Conservation (phyloP, 2,888 invertebrate species). For the Dyspetes luteomarginatus region DNA sequence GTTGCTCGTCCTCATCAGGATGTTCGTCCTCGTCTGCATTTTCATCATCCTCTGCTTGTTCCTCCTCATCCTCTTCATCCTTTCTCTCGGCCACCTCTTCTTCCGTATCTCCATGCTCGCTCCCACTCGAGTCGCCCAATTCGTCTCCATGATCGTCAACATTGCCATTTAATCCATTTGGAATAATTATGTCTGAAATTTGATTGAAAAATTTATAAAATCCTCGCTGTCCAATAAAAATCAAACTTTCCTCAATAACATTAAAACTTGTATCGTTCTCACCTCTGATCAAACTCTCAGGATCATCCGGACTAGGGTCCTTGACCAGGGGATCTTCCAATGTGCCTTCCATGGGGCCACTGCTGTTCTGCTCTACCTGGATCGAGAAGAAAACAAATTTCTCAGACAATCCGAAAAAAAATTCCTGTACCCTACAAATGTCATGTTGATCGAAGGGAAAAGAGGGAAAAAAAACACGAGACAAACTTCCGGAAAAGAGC, state of each 20-base stretch:
- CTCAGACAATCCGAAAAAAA: background rate
- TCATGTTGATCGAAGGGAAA: slow-evolving; percentile 29
- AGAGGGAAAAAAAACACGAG: slow-evolving; percentile 28
- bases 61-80: slow-evolving; percentile 75
- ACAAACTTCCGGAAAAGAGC: slow-evolving; percentile 32
- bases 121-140: slow-evolving; percentile 65
- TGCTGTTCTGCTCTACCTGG: slow-evolving; percentile 70
- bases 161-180: slow-evolving; percentile 83
- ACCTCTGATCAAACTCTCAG: slow-evolving; percentile 78
- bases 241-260: background rate
- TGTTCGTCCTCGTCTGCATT: slow-evolving; percentile 67
- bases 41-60: slow-evolving; percentile 70
- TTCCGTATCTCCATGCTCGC: slow-evolving; percentile 68
- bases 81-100: slow-evolving; percentile 72
- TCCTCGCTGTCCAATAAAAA: background rate
- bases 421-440: slow-evolving; percentile 26
- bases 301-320: slow-evolving; percentile 78
- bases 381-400: slow-evolving; percentile 17
- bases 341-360: slow-evolving; percentile 82
- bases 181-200: slow-evolving; percentile 80
- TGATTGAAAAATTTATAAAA: slow-evolving; percentile 3
- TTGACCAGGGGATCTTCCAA: slow-evolving; percentile 81
- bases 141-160: slow-evolving; percentile 77
- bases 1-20: slow-evolving; percentile 68
- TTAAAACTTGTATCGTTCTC: slow-evolving; percentile 10